Percentiles rank a stretch among this genome's conserved stretches.
Evolutionary conservation across 2,797 vertebrate species (phyloP).

Genomic region (Chloroceryle inda): DNA sequence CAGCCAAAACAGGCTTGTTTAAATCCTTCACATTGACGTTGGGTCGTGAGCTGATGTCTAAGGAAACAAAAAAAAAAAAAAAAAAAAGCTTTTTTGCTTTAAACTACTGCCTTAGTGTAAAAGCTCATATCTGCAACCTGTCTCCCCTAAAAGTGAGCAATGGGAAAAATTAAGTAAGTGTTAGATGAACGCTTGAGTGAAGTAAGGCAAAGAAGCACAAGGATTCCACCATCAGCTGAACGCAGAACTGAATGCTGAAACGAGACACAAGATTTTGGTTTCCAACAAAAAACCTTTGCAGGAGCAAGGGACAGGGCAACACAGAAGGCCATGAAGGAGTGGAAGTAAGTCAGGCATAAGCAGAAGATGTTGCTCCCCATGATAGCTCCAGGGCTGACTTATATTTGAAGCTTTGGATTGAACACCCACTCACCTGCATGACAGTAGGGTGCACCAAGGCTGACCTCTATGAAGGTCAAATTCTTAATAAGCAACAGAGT

Average conservation of each 20-base stretch:
- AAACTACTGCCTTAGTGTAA: neutral
- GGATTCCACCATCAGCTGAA: neutral
- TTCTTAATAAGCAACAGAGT: constrained; percentile 64
- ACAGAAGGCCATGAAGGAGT: neutral
- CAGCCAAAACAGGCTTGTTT: constrained; percentile 45
- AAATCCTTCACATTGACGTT: neutral
- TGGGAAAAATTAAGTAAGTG: neutral
- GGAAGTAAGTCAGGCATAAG: neutral
- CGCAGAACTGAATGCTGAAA: neutral
- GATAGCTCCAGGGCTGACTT: constrained; percentile 1
- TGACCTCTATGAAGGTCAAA: constrained; percentile 59
- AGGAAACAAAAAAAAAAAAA: neutral
- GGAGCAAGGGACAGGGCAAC: neutral
- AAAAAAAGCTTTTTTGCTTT: neutral
- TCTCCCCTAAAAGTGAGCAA: neutral
- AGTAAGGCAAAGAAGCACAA: neutral
- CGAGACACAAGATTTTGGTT: fast-evolving
- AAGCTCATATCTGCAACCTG: neutral
- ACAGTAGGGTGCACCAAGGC: neutral
- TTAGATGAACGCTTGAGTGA: neutral
- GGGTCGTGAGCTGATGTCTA: neutral
- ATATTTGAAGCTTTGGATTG: neutral
- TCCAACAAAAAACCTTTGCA: neutral
- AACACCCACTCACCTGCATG: constrained; percentile 12
- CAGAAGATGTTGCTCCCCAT: neutral